Evolutionary conservation across 2,888 invertebrate species (phyloP), one percentile per base, ranked within the genome.

Genomic region (Parochlus steinenii): DNA sequence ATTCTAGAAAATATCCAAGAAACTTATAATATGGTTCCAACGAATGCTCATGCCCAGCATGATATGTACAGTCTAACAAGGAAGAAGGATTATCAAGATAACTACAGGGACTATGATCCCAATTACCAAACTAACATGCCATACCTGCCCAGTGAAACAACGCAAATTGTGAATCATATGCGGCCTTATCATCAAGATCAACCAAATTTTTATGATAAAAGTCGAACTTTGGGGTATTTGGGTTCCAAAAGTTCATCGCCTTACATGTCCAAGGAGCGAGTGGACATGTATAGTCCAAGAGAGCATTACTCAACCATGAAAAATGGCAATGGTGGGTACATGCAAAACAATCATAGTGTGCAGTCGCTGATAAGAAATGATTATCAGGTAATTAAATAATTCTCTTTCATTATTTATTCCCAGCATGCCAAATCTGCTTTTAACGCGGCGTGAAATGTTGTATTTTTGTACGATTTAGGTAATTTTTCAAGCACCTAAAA

Each of bases 1-100:
- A 62, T 70, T 28, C 45, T 61, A 33, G 70, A 70, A 48, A 69
- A 69, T 45, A 65, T 70, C 1, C 69, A 69, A 40, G 69, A 69
- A 39, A 66, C 65, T 0, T 68, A 68, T 34, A 62, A 63, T 7
- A 62, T 63, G 10, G 24, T 20, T 10, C 16, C 36, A 8, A 23
- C 32, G 19, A 22, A 32, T 14, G 25, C 29, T 8, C 48, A 50
- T 10, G 53, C 52, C 12, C 49, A 50, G 38, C 53, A 37, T 31
- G 24, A 22, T 22, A 34, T 28, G 7, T 29, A 23, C 17, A 24
- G 35, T 12, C 20, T 19, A 51, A 37, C 49, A 49, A n/a, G 52
- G 2, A 47, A 53, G n/a, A 51, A 51, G 8, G 55, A 56, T n/a
- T 53, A 52, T 39, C 49, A 53, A 18, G 58, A 59, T 11, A 56